phyloP scores from a whole-genome alignment of 2,888 invertebrate species.

The Alcis repandata region DNA sequence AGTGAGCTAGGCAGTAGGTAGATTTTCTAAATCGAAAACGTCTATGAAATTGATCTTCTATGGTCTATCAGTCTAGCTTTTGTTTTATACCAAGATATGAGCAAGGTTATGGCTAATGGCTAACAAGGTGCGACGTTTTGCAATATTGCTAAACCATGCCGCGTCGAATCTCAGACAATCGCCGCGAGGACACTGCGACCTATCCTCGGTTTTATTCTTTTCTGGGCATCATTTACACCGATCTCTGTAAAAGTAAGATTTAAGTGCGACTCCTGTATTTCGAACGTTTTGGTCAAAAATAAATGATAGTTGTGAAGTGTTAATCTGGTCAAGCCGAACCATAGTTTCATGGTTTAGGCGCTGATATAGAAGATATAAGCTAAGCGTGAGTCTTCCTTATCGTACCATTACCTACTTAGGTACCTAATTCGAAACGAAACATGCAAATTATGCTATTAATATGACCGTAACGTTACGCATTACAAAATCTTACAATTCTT shows the following conservation, averaged over 20 bases:
- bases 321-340: too few species aligned
- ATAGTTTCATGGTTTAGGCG: too few species aligned
- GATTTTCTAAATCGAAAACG: not conserved
- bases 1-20: not conserved
- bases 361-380: too few species aligned
- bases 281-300: too few species aligned
- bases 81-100: not conserved
- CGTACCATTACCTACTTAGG: not conserved
- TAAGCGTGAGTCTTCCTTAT: too few species aligned
- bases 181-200: conserved; percentile 50
- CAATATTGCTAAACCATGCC: conserved; percentile 44
- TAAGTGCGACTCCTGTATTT: too few species aligned
- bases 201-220: conserved; percentile 54
- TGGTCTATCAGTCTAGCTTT: conserved; percentile 2
- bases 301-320: too few species aligned
- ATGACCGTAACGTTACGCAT: conserved; percentile 31
- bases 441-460: conserved; percentile 25
- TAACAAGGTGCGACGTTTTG: conserved; percentile 12
- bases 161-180: conserved; percentile 57
- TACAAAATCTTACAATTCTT: conserved; percentile 26
- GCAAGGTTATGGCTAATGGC: not conserved
- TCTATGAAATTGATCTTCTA: not conserved
- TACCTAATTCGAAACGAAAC: conserved; percentile 21
- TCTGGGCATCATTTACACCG: conserved; percentile 45
- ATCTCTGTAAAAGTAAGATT: conserved; percentile 34